Conservation (phyloP, 2,888 invertebrate species). For the Lapara coniferarum region DNA sequence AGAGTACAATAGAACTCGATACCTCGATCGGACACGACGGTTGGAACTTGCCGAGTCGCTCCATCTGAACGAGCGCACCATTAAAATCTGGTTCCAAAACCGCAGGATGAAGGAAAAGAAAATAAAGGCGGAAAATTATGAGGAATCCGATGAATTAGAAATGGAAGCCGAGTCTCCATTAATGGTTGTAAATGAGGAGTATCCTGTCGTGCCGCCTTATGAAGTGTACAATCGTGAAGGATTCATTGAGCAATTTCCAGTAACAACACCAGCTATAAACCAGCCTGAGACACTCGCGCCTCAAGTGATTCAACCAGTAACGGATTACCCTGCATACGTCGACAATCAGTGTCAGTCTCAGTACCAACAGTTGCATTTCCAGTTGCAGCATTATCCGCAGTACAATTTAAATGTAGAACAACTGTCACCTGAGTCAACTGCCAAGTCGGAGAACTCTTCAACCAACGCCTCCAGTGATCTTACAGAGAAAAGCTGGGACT, state of each 20-base stretch:
- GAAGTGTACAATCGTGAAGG: conserved; percentile 45
- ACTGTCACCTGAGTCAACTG: conserved; percentile 35
- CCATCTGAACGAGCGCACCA: conserved; percentile 65
- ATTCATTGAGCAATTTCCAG: conserved; percentile 51
- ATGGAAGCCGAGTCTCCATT: conserved; percentile 52
- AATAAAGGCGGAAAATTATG: conserved; percentile 67
- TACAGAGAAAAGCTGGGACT: conserved; percentile 54
- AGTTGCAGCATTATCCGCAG: conserved; percentile 44
- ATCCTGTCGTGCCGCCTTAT: conserved; percentile 38
- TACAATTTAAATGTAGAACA: conserved; percentile 40
- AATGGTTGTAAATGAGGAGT: conserved; percentile 46
- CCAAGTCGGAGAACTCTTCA: conserved; percentile 35
- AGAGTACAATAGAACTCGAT: conserved; percentile 87
- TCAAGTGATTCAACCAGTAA: background rate
- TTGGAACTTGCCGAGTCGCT: conserved; percentile 82
- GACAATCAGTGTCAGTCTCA: conserved; percentile 43
- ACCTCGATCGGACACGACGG: conserved; percentile 88
- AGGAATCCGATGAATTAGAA: conserved; percentile 57
- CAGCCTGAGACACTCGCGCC: conserved; percentile 27
- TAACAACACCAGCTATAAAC: conserved; percentile 38
- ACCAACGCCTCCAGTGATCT: conserved; percentile 38
- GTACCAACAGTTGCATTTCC: conserved; percentile 44
- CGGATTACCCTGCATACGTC: conserved; percentile 40
- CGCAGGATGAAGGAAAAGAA: conserved; percentile 90
- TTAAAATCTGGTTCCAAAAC: conserved; percentile 94